Evolutionary conservation across 2,797 vertebrate species (phyloP).

Genomic region (Amniataba percoides): DNA sequence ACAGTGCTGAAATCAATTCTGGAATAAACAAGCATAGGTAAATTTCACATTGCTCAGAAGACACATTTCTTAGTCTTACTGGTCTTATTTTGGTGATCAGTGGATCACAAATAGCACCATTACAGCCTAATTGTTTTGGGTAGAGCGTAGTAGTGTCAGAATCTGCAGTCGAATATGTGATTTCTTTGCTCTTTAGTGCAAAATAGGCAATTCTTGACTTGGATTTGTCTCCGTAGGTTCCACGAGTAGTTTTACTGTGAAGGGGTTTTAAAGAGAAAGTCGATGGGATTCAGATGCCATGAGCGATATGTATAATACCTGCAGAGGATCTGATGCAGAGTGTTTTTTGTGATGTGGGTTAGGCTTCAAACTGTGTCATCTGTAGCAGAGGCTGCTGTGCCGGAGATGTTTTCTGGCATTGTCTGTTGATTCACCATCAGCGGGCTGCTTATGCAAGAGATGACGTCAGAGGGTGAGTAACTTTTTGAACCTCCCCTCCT

Average conservation of each 20-base stretch:
- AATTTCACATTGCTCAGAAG: neutral
- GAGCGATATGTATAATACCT: conserved; percentile 4
- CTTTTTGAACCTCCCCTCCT: conserved; percentile 14
- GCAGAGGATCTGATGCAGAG: conserved; percentile 16
- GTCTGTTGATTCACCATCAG: conserved; percentile 33
- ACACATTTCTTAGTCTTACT: neutral
- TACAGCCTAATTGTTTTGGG: neutral
- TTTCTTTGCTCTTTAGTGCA: neutral
- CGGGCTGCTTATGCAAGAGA: conserved; percentile 28
- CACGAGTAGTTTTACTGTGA: neutral
- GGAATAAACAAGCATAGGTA: neutral
- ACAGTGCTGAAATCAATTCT: neutral
- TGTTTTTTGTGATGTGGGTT: conserved; percentile 22
- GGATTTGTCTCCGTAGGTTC: neutral
- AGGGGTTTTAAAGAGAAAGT: conserved; percentile 8
- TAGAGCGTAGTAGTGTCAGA: neutral
- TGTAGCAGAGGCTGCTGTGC: conserved; percentile 16
- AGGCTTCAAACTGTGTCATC: conserved; percentile 8
- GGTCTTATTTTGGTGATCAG: neutral
- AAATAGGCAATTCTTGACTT: neutral
- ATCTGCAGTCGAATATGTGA: neutral
- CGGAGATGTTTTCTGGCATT: conserved; percentile 19
- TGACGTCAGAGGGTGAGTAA: conserved; percentile 32
- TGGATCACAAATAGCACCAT: neutral
- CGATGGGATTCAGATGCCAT: conserved; percentile 6